Evolutionary conservation across 2,888 invertebrate genomes (phyloP), one percentile per base, ranked within the genome.

Genomic region (Tubulanus polymorphus): DNA sequence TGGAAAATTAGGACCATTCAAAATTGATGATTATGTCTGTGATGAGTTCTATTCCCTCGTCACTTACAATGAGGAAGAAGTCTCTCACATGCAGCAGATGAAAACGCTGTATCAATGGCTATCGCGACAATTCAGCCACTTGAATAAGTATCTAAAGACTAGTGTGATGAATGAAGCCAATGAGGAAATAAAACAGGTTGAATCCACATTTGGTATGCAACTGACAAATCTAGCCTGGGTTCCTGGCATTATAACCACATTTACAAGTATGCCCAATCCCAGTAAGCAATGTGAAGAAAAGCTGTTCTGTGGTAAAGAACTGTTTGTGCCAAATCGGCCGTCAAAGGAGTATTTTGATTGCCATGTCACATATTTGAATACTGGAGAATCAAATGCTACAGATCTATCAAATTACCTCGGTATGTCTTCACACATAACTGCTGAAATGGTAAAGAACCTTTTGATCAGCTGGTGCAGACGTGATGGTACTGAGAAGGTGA

Each of bases 191-290:
- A 49, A 57, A 18, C 65, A 68, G 3, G 63, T 64, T 2, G 64
- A 64, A 8, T 66, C 73, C 0, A 73, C 76, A 0, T 72, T 76
- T 52, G 63, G 67, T 52, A 63, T 72, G 20, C 49, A 64, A 37
- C 61, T 76, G 30, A 59, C 62, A 37, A 60, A 59, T 2, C 46
- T 64, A 15, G 50, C 55, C 10, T 76, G 76, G 76, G 52, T 75
- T 25, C 76, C 75, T 10, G 67, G 67, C 0, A 27, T 61, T 15
- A 53, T 64, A 56, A 59, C 46, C 0, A 53, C 59, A n/a, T 32
- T 12, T 5, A n/a, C n/a, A n/a, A n/a, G n/a, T n/a, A n/a, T n/a
- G n/a, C n/a, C n/a, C n/a, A n/a, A n/a, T n/a, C 3, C 41, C 41
- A 15, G 23, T 5, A 8, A 15, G 6, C 6, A 20, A 23, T 8